phyloP scores from a whole-genome alignment of 1,140 invertebrate genomes.

The Megalonaias nervosa region DNA sequence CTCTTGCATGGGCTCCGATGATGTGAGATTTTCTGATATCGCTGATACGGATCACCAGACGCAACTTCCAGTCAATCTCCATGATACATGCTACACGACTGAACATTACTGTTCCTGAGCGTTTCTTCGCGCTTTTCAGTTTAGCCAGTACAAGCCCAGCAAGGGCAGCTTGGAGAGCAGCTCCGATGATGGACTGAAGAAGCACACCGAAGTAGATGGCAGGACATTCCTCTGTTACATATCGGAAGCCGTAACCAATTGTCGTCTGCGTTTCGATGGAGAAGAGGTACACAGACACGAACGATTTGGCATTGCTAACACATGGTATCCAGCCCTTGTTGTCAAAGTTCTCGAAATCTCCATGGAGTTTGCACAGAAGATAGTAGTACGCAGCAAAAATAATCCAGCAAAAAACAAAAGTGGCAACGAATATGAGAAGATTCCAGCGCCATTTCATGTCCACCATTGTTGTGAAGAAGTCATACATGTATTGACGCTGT shows the following conservation, averaged over 20 bases:
- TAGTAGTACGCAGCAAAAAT: conserved; percentile 93
- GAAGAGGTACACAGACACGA: conserved; percentile 67
- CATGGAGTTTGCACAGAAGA: conserved; percentile 91
- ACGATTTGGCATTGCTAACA: conserved; percentile 50
- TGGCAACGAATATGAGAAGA: conserved; percentile 89
- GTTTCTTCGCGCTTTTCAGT: conserved; percentile 50
- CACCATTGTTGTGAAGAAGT: conserved; percentile 33
- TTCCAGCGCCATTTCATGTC: conserved; percentile 93
- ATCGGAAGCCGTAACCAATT: conserved; percentile 75
- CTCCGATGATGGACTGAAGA: conserved; percentile 55
- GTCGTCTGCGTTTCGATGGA: conserved; percentile 73
- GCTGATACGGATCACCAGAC: conserved; percentile 74
- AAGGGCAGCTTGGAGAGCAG: conserved; percentile 50
- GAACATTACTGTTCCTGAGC: conserved; percentile 57
- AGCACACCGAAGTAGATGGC: conserved; percentile 43
- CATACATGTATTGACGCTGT: conserved; percentile 25
- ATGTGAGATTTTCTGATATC: conserved; percentile 50
- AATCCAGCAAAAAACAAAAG: conserved; percentile 93
- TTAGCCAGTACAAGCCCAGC: conserved; percentile 56
- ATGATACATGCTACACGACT: conserved; percentile 53
- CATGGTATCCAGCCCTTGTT: conserved; percentile 51
- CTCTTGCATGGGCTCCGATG: conserved; percentile 42
- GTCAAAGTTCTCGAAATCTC: conserved; percentile 80
- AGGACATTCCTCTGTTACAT: conserved; percentile 75
- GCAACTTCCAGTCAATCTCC: conserved; percentile 83